phyloP scores from a whole-genome alignment of 2,113 vertebrate species.

The Nansenia antarctica region DNA sequence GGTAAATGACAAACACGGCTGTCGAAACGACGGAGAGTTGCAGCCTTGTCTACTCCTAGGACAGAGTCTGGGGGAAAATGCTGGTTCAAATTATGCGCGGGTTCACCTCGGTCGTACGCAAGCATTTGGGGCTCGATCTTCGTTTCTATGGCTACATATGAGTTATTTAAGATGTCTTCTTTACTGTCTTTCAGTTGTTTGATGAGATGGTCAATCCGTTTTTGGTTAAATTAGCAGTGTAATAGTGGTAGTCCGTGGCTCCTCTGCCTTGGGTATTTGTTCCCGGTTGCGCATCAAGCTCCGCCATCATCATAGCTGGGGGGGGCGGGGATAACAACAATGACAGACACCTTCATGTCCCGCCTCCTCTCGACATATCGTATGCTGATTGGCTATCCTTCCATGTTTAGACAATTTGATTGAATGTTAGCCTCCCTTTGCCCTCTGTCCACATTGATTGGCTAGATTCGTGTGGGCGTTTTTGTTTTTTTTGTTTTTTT shows the following conservation, averaged over 20 bases:
- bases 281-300: constrained; percentile 69
- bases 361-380: constrained; percentile 23
- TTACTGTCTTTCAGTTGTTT: constrained; percentile 12
- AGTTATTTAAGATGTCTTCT: constrained; percentile 57
- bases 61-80: constrained; percentile 35
- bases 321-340: constrained; percentile 49
- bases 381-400: constrained; percentile 42
- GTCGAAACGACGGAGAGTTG: constrained; percentile 51
- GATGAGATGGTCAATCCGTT: not conserved
- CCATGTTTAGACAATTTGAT: constrained; percentile 1
- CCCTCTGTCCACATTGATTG: not conserved
- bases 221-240: constrained; percentile 50
- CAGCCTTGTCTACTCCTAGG: constrained; percentile 36
- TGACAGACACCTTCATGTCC: constrained; percentile 24
- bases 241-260: constrained; percentile 52
- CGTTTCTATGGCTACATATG: constrained; percentile 11
- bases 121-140: constrained; percentile 27
- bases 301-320: constrained; percentile 72
- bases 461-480: constrained; percentile 2
- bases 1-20: constrained; percentile 44
- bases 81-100: constrained; percentile 64
- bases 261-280: constrained; percentile 63
- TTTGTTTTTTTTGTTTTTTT: not conserved
- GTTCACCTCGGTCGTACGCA: constrained; percentile 63
- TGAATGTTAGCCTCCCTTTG: constrained; percentile 20